These are phyloP conservation scores for Gavia stellata DNA, from an alignment of 2,113 vertebrate genomes.

Conservation along the genomic window DNA sequence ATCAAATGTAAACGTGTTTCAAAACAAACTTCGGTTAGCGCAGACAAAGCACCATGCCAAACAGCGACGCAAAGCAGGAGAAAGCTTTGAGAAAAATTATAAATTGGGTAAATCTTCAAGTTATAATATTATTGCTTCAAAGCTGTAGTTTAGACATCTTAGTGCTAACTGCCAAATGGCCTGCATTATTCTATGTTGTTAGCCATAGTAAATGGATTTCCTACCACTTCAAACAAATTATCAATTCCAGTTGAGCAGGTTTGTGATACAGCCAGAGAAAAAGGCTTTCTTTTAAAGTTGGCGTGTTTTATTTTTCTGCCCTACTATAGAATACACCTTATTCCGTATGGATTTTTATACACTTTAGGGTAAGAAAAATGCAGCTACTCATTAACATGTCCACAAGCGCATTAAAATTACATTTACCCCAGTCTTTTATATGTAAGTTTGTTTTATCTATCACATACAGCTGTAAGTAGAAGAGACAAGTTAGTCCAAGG, in stretches of 20 bases:
- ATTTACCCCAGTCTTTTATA: constrained; percentile 8
- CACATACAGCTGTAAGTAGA: constrained; percentile 37
- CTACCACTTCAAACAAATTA: constrained; percentile 20
- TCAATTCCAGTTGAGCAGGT: not conserved
- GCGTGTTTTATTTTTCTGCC: not conserved
- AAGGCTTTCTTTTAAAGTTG: not conserved
- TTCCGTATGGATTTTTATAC: not conserved
- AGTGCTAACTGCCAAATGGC: not conserved
- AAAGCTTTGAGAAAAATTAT: not conserved
- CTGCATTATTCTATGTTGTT: not conserved
- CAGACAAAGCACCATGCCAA: not conserved
- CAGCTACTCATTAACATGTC: constrained; percentile 17
- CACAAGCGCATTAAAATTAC: not conserved
- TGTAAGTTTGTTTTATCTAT: constrained; percentile 36
- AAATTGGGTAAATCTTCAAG: constrained; percentile 10
- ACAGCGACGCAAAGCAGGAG: fast-evolving
- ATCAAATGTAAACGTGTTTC: constrained; percentile 39
- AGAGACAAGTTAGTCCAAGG: constrained; percentile 86
- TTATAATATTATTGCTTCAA: not conserved
- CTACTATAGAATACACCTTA: not conserved
- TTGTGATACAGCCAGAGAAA: not conserved
- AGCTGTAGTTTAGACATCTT: not conserved
- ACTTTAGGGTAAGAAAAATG: not conserved
- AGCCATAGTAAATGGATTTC: not conserved
- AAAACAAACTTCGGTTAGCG: not conserved